A percentile compares a stretch with the other conserved stretches of the same genome.
Evolutionary conservation across 2,113 vertebrate genomes (phyloP).

Genomic region (Meriones unguiculatus): DNA sequence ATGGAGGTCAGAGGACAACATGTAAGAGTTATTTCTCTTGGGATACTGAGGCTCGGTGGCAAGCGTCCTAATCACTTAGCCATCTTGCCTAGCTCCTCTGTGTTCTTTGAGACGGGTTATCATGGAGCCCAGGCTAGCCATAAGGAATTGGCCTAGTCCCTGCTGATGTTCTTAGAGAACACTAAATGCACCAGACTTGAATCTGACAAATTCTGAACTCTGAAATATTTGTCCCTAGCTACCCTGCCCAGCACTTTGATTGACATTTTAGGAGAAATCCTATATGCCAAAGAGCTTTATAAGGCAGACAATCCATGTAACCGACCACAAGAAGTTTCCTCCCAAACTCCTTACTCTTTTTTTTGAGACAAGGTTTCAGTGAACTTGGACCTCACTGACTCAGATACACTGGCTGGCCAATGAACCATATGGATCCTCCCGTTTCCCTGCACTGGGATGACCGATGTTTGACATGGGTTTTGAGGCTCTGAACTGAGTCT

Average conservation of each 20-base stretch:
- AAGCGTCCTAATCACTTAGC: neutral
- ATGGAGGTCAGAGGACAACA: neutral
- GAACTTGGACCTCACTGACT: neutral
- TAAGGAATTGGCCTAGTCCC: neutral
- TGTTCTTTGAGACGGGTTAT: neutral
- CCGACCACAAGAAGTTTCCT: neutral
- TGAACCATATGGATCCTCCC: neutral
- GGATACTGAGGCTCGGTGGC: neutral
- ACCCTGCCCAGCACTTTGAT: neutral
- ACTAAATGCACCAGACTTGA: neutral
- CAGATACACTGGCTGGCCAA: neutral
- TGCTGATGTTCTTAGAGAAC: neutral
- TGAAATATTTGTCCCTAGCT: neutral
- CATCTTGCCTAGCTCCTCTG: neutral
- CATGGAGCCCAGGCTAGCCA: neutral
- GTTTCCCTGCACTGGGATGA: neutral
- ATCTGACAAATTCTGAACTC: neutral
- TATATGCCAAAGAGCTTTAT: neutral
- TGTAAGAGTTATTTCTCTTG: neutral
- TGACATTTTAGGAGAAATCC: neutral
- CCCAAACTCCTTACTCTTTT: neutral
- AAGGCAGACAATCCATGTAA: neutral
- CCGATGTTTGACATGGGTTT: neutral
- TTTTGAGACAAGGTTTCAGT: neutral
- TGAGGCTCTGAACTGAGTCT: neutral